A percentile compares a stretch with the other conserved stretches of the same genome.
These are phyloP conservation scores for Notothenia coriiceps DNA, from an alignment of 2,113 vertebrate genomes.

Conservation along the genomic window DNA sequence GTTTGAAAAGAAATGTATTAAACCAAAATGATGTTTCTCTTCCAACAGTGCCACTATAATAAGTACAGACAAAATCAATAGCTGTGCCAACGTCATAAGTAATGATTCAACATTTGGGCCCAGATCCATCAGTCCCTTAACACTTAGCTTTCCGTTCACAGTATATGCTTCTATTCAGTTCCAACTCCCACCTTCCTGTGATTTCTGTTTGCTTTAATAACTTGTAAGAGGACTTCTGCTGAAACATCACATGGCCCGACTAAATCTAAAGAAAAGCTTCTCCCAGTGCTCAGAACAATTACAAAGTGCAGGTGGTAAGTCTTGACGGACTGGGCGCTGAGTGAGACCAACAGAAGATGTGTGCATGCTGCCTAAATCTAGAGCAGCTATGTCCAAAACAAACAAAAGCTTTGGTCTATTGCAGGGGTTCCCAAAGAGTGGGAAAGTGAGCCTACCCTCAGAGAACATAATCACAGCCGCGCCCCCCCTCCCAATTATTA, in stretches of 20 bases:
- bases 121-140: constrained; percentile 19
- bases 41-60: not conserved
- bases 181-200: constrained; percentile 11
- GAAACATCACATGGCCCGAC: constrained; percentile 40
- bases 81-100: constrained; percentile 10
- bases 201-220: constrained; percentile 13
- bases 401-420: not conserved
- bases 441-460: too few relatives aligned
- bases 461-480: too few relatives aligned
- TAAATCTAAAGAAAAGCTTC: constrained; percentile 32
- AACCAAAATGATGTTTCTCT: not conserved
- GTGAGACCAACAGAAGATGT: constrained; percentile 1
- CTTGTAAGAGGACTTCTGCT: constrained; percentile 19
- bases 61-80: not conserved
- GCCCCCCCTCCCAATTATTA: too few relatives aligned
- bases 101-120: constrained; percentile 17
- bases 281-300: constrained; percentile 30
- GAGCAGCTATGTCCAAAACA: constrained; percentile 3
- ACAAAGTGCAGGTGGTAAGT: constrained; percentile 45
- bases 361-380: constrained; percentile 17
- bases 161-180: constrained; percentile 5
- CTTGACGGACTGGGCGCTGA: constrained; percentile 58
- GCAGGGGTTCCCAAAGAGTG: not conserved
- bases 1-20: not conserved
- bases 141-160: constrained; percentile 29